phyloP scores from a whole-genome alignment of 2,113 vertebrate genomes.

The Arothron firmamentum region DNA sequence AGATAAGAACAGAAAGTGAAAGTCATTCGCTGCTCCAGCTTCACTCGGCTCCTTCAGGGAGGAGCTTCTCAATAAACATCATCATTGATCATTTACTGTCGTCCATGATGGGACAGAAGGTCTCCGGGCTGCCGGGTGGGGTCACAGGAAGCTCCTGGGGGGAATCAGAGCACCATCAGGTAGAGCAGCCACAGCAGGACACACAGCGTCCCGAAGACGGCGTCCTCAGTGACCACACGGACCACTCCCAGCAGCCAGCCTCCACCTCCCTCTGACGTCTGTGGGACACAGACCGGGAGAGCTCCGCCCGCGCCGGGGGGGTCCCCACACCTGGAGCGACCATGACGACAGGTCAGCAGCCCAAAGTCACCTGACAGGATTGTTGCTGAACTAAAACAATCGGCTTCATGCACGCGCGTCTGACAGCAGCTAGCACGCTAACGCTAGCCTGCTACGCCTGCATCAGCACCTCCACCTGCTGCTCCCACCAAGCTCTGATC shows the following conservation, averaged over 20 bases:
- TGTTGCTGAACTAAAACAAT: too few relatives aligned
- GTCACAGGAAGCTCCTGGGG: neutral
- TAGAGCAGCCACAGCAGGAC: slow-evolving; percentile 84
- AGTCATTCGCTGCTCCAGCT: too few relatives aligned
- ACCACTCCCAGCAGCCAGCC: slow-evolving; percentile 17
- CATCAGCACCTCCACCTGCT: too few relatives aligned
- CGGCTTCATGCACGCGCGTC: neutral
- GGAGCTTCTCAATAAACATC: too few relatives aligned
- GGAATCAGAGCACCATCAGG: slow-evolving; percentile 59
- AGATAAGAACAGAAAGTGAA: too few relatives aligned
- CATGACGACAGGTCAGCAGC: slow-evolving; percentile 46
- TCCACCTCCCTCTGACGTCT: slow-evolving; percentile 35
- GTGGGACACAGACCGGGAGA: neutral
- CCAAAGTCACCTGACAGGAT: neutral
- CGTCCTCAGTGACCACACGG: slow-evolving; percentile 65
- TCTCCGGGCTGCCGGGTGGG: too few relatives aligned
- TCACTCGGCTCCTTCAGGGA: too few relatives aligned
- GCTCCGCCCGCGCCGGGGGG: neutral
- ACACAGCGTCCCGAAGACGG: slow-evolving; percentile 74
- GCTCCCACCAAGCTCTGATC: too few relatives aligned
- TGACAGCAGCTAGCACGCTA: neutral
- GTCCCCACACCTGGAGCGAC: slow-evolving; percentile 50
- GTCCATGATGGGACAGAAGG: too few relatives aligned
- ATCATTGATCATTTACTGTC: too few relatives aligned
- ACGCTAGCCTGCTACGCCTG: neutral